Conservation (phyloP, 2,797 vertebrate species). For the Gephyroberyx darwinii region DNA sequence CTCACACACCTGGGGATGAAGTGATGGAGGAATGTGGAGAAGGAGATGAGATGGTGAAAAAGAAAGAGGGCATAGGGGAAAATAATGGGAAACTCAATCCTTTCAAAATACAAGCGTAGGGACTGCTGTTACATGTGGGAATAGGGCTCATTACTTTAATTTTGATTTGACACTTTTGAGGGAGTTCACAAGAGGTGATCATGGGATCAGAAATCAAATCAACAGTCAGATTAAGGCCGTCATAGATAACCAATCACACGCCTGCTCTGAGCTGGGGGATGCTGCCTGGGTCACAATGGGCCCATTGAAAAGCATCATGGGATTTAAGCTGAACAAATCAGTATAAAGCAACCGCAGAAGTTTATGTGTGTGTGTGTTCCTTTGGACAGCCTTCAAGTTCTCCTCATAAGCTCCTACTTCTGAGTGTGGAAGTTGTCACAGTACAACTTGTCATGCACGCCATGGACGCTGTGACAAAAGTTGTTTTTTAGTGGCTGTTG, state of each 20-base stretch:
- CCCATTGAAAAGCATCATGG: slow-evolving; percentile 54
- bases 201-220: slow-evolving; percentile 67
- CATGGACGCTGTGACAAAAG: neutral
- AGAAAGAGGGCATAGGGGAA: neutral
- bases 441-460: neutral
- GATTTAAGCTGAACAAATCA: slow-evolving; percentile 52
- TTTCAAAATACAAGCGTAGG: slow-evolving; percentile 1
- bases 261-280: slow-evolving; percentile 50
- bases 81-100: neutral
- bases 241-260: slow-evolving; percentile 66
- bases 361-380: slow-evolving; percentile 1
- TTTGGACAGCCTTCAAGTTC: neutral
- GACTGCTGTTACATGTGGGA: neutral
- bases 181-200: slow-evolving; percentile 57
- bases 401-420: neutral
- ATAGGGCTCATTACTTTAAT: slow-evolving; percentile 1
- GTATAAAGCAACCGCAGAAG: slow-evolving; percentile 36
- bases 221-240: slow-evolving; percentile 60
- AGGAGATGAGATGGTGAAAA: neutral
- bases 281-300: slow-evolving; percentile 56
- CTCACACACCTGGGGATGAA: slow-evolving; percentile 82
- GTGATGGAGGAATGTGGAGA: neutral
- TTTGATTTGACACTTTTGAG: slow-evolving; percentile 46
- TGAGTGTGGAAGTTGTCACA: neutral
- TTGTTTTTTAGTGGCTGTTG: neutral